phyloP scores from a whole-genome alignment of 2,113 vertebrate genomes.

The Eulemur macaco region DNA sequence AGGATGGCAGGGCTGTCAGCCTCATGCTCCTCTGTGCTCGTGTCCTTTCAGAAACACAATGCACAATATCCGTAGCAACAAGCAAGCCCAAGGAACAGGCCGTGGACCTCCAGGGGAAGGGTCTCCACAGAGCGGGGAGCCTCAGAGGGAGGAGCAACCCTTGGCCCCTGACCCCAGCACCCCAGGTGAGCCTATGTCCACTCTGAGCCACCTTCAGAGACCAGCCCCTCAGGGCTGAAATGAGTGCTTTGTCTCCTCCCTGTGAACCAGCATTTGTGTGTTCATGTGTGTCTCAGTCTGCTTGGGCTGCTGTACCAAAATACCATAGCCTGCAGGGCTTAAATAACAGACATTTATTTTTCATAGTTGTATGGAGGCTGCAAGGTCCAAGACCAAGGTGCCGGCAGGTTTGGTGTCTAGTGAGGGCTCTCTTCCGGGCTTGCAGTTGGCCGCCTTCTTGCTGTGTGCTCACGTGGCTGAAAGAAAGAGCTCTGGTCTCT shows the following conservation, averaged over 20 bases:
- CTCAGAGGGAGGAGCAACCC: constrained; percentile 42
- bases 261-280: not conserved
- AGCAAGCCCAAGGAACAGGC: constrained; percentile 82
- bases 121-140: constrained; percentile 65
- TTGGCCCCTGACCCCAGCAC: not conserved
- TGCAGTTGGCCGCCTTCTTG: not conserved
- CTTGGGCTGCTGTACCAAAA: not conserved
- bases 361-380: not conserved
- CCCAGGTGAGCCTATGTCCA: constrained; percentile 63
- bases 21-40: not conserved
- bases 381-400: not conserved
- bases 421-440: not conserved
- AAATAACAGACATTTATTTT: not conserved
- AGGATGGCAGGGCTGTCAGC: not conserved
- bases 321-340: not conserved
- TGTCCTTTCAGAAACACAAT: constrained; percentile 90
- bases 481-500: not conserved
- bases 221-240: not conserved
- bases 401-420: not conserved
- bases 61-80: constrained; percentile 86
- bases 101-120: constrained; percentile 79
- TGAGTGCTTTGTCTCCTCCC: not conserved
- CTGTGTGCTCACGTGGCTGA: not conserved
- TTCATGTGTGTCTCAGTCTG: not conserved
- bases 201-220: not conserved